Percentiles rank a stretch among this genome's conserved stretches.
These are phyloP conservation scores for Ploceus nigricollis DNA, from an alignment of 2,113 vertebrate genomes.

Conservation along the genomic window DNA sequence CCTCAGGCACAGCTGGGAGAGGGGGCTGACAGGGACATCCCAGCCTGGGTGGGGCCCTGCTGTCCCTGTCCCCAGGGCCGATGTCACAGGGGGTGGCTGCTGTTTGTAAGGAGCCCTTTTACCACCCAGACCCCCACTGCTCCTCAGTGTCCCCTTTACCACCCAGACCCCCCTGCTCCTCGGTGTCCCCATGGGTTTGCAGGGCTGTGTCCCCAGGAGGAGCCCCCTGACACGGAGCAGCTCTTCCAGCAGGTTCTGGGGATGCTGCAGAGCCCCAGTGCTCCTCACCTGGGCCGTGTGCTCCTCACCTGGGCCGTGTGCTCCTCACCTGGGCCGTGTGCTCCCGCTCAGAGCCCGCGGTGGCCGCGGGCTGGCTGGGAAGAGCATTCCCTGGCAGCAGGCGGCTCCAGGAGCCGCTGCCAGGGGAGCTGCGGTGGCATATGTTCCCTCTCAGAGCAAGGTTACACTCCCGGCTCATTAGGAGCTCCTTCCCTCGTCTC, in stretches of 20 bases:
- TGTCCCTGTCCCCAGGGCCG: background rate
- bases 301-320: background rate
- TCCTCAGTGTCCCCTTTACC: background rate
- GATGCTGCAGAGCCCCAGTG: background rate
- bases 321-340: background rate
- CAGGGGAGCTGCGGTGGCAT: constrained; percentile 26
- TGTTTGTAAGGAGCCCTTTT: background rate
- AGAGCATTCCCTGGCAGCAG: background rate
- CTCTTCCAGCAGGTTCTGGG: background rate
- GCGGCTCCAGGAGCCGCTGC: background rate
- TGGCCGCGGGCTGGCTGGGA: background rate
- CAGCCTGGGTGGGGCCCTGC: background rate
- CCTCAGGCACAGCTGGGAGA: background rate
- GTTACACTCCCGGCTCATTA: background rate
- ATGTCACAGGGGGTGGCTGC: background rate
- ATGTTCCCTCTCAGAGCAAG: constrained; percentile 36
- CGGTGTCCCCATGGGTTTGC: fast-evolving
- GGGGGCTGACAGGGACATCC: fast-evolving
- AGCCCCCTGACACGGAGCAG: fast-evolving
- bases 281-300: background rate
- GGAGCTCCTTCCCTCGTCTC: background rate
- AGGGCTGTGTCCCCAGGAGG: background rate
- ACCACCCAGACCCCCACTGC: no score
- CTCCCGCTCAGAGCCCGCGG: background rate
- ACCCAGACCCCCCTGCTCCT: background rate